phyloP scores from a whole-genome alignment of 2,888 invertebrate species.

The Chelonus formosanus region DNA sequence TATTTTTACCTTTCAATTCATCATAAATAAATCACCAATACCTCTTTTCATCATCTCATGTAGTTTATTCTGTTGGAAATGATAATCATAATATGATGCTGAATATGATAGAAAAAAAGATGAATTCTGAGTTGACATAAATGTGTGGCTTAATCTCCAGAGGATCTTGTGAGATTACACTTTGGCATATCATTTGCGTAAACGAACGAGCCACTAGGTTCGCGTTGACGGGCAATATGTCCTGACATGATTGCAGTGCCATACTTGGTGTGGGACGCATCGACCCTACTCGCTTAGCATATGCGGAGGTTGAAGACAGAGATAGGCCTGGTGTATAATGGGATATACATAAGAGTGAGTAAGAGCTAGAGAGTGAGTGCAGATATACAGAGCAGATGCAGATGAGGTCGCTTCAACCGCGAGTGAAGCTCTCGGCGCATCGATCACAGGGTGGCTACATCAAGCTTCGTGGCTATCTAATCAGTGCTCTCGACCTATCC shows the following conservation, averaged over 20 bases:
- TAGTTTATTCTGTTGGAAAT: too few relatives aligned
- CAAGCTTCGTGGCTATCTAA: slow-evolving; percentile 53
- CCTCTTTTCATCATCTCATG: too few relatives aligned
- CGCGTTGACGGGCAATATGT: slow-evolving; percentile 64
- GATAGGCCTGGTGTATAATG: slow-evolving; percentile 4
- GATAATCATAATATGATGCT: too few relatives aligned
- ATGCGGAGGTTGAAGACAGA: slow-evolving; percentile 41
- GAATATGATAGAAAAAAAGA: neutral
- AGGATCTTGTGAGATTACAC: slow-evolving; percentile 50
- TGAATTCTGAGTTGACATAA: neutral
- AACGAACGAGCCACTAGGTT: slow-evolving; percentile 60
- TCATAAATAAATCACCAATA: too few relatives aligned
- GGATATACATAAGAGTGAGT: slow-evolving; percentile 11
- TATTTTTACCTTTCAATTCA: neutral
- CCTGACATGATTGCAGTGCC: slow-evolving; percentile 47
- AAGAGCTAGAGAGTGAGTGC: slow-evolving; percentile 38
- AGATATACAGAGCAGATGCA: slow-evolving; percentile 55
- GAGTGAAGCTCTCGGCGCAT: slow-evolving; percentile 42
- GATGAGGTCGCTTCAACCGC: slow-evolving; percentile 52
- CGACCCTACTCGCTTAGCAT: slow-evolving; percentile 41
- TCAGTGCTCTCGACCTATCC: slow-evolving; percentile 46
- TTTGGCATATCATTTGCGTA: slow-evolving; percentile 63
- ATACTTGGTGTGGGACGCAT: slow-evolving; percentile 39
- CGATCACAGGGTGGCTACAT: slow-evolving; percentile 52
- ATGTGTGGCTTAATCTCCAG: slow-evolving; percentile 50